These are phyloP conservation scores for Apoda limacodes DNA, from an alignment of 2,888 invertebrate genomes.

Conservation along the genomic window DNA sequence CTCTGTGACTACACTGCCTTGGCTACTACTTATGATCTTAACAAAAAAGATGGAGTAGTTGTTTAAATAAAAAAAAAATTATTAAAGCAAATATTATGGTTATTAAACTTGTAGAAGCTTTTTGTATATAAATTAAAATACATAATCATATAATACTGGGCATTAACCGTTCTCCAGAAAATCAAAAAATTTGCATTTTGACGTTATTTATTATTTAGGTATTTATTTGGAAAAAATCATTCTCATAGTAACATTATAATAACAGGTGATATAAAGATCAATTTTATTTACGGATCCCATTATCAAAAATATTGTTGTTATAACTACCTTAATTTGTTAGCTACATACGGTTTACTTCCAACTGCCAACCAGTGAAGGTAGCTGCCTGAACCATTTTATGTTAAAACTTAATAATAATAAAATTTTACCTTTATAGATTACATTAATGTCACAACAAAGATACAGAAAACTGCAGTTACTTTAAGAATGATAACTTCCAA, in stretches of 20 bases:
- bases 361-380: no score
- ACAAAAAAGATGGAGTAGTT: constrained; percentile 8
- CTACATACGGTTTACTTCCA: no score
- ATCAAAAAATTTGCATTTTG: neutral
- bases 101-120: constrained; percentile 3
- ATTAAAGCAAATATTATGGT: neutral
- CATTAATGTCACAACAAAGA: no score
- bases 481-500: no score
- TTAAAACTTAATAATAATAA: no score
- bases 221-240: constrained; percentile 1
- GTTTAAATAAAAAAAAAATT: constrained; percentile 2
- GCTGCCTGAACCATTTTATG: no score
- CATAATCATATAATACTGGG: neutral
- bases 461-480: no score
- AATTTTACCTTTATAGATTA: no score
- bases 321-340: no score
- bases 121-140: constrained; percentile 4
- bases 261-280: constrained; percentile 6
- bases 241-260: constrained; percentile 1
- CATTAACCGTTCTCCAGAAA: constrained; percentile 7
- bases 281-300: no score
- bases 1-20: constrained; percentile 1
- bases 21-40: constrained; percentile 1
- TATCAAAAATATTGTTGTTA: no score
- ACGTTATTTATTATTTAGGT: neutral